These are phyloP conservation scores for Dasyprocta punctata DNA, from an alignment of 2,113 vertebrate species.

Conservation along the genomic window DNA sequence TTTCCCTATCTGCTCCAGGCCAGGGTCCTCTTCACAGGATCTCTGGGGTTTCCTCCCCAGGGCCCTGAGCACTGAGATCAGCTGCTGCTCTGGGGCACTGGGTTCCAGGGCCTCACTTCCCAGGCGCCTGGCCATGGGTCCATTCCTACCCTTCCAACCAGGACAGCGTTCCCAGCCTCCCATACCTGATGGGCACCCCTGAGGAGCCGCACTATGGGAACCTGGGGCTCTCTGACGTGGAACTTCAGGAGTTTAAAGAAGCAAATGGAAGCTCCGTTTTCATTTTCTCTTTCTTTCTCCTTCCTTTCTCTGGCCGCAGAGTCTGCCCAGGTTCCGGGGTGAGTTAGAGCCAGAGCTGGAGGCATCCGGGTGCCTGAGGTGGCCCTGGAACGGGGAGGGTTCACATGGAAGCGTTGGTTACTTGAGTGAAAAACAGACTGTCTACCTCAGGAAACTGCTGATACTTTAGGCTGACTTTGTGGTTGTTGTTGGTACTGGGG, in stretches of 20 bases:
- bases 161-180: background rate
- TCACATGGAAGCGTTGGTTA: background rate
- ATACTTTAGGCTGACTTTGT: background rate
- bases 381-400: too few species aligned
- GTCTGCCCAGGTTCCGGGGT: background rate
- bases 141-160: background rate
- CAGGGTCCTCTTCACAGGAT: too few species aligned
- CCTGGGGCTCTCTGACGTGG: accelerated
- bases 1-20: background rate
- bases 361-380: background rate
- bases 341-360: background rate
- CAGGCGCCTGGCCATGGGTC: accelerated
- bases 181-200: background rate
- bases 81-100: background rate
- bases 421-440: background rate
- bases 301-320: background rate
- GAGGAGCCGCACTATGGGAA: accelerated
- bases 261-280: background rate
- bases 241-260: background rate
- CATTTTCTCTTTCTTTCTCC: background rate
- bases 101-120: background rate
- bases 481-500: background rate
- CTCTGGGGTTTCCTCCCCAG: background rate
- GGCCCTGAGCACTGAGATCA: background rate
- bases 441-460: background rate